Percentiles rank a stretch among this genome's conserved stretches.
Conservation (phyloP, 2,888 invertebrate species). For the Eilema sororculum region DNA sequence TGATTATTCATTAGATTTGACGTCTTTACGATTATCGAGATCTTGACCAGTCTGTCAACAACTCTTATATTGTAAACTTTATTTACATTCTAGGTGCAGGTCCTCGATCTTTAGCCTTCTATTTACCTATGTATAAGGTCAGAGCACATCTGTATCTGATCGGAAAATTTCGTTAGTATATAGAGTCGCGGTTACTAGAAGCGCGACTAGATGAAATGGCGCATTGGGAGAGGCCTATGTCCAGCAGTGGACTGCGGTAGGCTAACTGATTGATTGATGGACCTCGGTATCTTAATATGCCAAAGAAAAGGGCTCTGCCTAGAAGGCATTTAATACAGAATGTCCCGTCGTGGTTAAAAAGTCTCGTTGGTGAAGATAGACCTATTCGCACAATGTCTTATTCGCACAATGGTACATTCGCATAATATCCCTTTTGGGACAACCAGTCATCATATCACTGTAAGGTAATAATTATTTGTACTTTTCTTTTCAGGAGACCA, state of each 20-base stretch:
- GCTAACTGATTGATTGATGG: too few relatives aligned
- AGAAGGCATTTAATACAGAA: not conserved
- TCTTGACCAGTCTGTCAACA: not conserved
- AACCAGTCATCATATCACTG: not conserved
- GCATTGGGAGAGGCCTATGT: too few relatives aligned
- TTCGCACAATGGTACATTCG: not conserved
- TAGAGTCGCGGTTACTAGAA: not conserved
- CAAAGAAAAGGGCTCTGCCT: not conserved
- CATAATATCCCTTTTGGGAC: not conserved
- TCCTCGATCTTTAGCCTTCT: not conserved
- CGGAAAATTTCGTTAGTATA: not conserved
- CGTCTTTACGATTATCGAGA: not conserved
- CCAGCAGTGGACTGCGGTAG: too few relatives aligned
- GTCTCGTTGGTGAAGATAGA: not conserved
- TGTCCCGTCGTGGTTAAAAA: not conserved
- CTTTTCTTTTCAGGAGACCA: constrained; percentile 71
- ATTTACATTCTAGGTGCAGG: not conserved
- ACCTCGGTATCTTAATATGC: not conserved
- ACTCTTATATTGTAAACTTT: not conserved
- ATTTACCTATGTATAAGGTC: not conserved
- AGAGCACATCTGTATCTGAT: too few relatives aligned
- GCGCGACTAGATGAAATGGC: too few relatives aligned
- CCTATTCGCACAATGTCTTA: not conserved
- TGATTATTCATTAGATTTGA: not conserved
- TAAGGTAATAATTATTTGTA: not conserved